Evolutionary conservation across 2,113 vertebrate genomes (phyloP), one percentile per base, ranked within the genome.

Genomic region (Anarhynchus alexandrinus): DNA sequence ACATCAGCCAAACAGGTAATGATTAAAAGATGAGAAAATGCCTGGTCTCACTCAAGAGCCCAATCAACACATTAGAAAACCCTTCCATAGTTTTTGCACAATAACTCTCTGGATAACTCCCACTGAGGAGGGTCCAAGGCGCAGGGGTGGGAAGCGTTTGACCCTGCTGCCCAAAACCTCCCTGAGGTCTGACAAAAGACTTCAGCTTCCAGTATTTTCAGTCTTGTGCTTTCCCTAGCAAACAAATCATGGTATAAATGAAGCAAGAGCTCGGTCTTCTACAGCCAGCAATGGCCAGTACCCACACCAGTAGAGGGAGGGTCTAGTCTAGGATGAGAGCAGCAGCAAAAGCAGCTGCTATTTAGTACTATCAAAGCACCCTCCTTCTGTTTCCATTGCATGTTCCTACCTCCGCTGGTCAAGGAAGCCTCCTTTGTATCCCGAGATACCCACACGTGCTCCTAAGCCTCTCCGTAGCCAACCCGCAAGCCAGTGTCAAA

Each of bases 1-100:
- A 84, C 74, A 82, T 82, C 85, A 87, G 74, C 58, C 89, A 93
- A 94, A 80, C 62, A 88, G 84, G 84, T 90, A 94, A 94, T 88
- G 78, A 95, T 85, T 84, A 73, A 77, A 96, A 93, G 73, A 95
- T 95, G 89, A 93, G 71, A 82, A 94, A 96, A 90, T 71, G 55
- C 82, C 67, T 74, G 17, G 36, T 94, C 54, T 95, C 76, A 66
- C 82, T 77, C 71, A 77, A 77, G 67, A 82, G 84, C 38, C 67
- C n/a, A 73, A 77, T 95, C 95, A 94, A 91, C 77, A 34, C 15
- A n/a, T 86, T 74, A 80, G 38, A 82, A 52, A 91, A 89, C 66
- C 58, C 54, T 62, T 72, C 14, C 55, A 47, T 5, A 40, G 18
- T 42, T 89, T 94, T 62, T 77, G 77, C 67, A 77, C 76, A 61